Percentiles rank a stretch among this genome's conserved stretches.
These are phyloP conservation scores for Mus caroli DNA, from an alignment of 2,797 vertebrate species.

Conservation along the genomic window DNA sequence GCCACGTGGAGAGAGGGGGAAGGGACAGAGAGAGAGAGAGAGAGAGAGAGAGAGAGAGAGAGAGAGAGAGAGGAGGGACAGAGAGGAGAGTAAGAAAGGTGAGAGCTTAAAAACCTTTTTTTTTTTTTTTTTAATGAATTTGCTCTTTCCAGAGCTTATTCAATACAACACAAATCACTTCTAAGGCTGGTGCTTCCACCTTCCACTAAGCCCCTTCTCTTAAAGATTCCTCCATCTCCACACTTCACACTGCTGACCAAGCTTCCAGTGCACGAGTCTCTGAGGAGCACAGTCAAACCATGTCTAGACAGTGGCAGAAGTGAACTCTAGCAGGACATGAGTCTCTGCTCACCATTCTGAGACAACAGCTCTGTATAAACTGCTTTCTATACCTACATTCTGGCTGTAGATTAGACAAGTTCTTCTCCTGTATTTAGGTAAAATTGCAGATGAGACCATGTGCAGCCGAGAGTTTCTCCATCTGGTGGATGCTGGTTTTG, in stretches of 20 bases:
- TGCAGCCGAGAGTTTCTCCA: background rate
- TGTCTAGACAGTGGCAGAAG: background rate
- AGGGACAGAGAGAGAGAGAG: no score
- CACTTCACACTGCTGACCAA: background rate
- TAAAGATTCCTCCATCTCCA: background rate
- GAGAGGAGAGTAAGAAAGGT: no score
- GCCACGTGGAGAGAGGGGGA: no score
- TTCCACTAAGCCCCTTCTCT: background rate
- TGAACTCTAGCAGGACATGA: background rate
- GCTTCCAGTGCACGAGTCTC: background rate
- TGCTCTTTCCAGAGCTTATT: background rate
- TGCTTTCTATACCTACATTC: background rate
- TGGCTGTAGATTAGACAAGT: background rate
- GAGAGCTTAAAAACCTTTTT: no score
- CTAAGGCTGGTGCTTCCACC: background rate
- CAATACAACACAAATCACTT: background rate
- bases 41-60: no score
- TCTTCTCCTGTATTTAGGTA: background rate
- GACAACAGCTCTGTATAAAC: background rate
- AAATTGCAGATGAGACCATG: constrained; percentile 2
- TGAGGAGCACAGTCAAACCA: background rate
- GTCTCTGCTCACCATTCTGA: no score
- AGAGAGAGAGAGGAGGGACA: no score
- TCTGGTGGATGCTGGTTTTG: constrained; percentile 83
- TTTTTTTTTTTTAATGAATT: no score